Conservation (phyloP, 2,113 vertebrate species). For the Cynoglossus semilaevis region DNA sequence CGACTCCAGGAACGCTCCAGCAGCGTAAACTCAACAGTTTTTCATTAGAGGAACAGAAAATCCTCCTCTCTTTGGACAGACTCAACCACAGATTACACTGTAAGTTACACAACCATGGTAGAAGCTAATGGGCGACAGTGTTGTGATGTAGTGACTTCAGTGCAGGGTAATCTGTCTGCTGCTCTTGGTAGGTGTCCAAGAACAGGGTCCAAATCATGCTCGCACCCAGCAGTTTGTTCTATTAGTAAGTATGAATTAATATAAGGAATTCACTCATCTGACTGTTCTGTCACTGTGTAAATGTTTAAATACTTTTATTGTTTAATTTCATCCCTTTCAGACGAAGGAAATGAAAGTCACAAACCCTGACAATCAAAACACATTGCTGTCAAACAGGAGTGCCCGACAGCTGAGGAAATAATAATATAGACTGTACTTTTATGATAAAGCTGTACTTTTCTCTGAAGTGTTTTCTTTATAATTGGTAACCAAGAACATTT, state of each 20-base stretch:
- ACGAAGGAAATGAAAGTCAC: constrained; percentile 40
- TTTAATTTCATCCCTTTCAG: constrained; percentile 38
- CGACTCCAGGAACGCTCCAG: constrained; percentile 15
- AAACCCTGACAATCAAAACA: constrained; percentile 43
- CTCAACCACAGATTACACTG: constrained; percentile 83
- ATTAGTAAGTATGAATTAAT: constrained; percentile 74
- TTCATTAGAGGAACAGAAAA: constrained; percentile 84
- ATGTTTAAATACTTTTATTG: background rate
- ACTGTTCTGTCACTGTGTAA: too few species aligned
- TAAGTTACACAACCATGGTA: constrained; percentile 62
- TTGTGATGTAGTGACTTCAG: background rate
- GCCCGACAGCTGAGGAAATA: constrained; percentile 63
- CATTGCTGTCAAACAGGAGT: constrained; percentile 50
- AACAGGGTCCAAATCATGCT: constrained; percentile 49
- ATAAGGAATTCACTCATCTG: background rate
- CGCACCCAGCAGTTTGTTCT: constrained; percentile 66
- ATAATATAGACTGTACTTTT: constrained; percentile 45
- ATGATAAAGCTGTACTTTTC: background rate
- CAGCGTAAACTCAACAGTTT: constrained; percentile 58
- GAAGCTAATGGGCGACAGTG: background rate
- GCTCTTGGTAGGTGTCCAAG: constrained; percentile 78
- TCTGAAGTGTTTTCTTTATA: background rate
- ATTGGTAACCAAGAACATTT: constrained; percentile 17
- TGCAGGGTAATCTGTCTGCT: background rate
- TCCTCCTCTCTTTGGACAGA: constrained; percentile 82